Conservation (phyloP, 2,888 invertebrate species). For the Acronicta alni region DNA sequence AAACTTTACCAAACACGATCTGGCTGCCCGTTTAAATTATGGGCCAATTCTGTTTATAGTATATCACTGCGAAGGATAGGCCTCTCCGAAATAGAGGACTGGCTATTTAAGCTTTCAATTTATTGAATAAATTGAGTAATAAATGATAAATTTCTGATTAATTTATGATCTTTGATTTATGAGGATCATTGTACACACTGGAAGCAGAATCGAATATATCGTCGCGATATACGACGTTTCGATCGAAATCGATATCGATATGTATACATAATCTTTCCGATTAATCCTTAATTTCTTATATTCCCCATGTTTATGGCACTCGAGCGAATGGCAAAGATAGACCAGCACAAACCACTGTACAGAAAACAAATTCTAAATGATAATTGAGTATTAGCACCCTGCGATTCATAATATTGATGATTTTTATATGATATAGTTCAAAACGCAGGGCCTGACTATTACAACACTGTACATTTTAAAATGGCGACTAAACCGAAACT, state of each 20-base stretch:
- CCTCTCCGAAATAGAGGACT: not conserved
- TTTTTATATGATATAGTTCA: slow-evolving; percentile 4
- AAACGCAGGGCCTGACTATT: slow-evolving; percentile 25
- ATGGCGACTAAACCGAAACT: slow-evolving; percentile 32
- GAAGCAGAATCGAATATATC: not conserved
- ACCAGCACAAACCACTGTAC: slow-evolving; percentile 11
- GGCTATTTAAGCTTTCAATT: not conserved
- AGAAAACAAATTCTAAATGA: slow-evolving; percentile 4
- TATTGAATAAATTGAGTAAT: not conserved
- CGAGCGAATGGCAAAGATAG: not conserved
- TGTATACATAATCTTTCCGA: too few relatives aligned
- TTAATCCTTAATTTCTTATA: not conserved
- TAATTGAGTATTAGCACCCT: slow-evolving; percentile 42
- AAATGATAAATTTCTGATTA: not conserved
- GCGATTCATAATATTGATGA: slow-evolving; percentile 5
- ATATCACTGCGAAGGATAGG: not conserved
- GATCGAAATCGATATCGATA: too few relatives aligned
- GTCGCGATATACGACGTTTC: too few relatives aligned
- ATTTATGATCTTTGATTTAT: too few relatives aligned
- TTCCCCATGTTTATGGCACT: not conserved
- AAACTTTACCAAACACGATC: not conserved
- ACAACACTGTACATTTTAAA: slow-evolving; percentile 26
- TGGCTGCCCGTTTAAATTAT: not conserved
- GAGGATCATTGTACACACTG: not conserved
- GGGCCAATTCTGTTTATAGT: not conserved